Conservation (phyloP, 2,113 vertebrate species). For the Tursiops truncatus region DNA sequence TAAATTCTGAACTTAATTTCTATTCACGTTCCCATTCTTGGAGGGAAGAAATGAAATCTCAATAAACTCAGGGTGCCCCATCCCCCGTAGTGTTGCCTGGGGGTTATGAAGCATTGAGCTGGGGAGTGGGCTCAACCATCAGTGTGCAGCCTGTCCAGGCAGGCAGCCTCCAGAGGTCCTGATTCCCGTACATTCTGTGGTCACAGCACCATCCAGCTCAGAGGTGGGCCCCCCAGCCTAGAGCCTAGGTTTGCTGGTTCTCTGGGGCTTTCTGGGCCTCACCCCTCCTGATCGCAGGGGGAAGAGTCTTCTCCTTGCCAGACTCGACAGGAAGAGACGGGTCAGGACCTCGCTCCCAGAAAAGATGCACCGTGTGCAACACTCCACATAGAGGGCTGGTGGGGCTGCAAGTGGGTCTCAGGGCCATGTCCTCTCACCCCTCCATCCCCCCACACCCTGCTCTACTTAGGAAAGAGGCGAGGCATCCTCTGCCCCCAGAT, state of each 20-base stretch:
- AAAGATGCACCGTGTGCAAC: fast-evolving
- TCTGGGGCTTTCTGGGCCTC: neutral
- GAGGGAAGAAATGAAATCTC: neutral
- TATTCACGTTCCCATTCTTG: neutral
- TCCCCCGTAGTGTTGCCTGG: neutral
- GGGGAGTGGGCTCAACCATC: neutral
- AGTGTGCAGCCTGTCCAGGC: neutral
- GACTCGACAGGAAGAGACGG: neutral
- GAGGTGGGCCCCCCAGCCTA: too few species aligned
- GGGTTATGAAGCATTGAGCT: neutral
- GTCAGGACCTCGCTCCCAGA: neutral
- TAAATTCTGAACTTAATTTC: neutral
- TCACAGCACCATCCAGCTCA: neutral
- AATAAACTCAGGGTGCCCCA: neutral
- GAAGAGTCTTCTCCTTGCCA: neutral
- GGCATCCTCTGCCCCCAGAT: too few species aligned
- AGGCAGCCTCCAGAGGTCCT: neutral
- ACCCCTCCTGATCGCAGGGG: neutral
- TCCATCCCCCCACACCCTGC: too few species aligned
- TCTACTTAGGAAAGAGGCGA: neutral
- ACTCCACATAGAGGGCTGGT: neutral
- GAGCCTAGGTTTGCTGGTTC: neutral
- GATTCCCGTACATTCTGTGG: neutral
- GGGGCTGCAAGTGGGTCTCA: fast-evolving
- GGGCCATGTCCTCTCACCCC: fast-evolving